Evolutionary conservation across 2,113 vertebrate genomes (phyloP).

Genomic region (Urocitellus parryii): DNA sequence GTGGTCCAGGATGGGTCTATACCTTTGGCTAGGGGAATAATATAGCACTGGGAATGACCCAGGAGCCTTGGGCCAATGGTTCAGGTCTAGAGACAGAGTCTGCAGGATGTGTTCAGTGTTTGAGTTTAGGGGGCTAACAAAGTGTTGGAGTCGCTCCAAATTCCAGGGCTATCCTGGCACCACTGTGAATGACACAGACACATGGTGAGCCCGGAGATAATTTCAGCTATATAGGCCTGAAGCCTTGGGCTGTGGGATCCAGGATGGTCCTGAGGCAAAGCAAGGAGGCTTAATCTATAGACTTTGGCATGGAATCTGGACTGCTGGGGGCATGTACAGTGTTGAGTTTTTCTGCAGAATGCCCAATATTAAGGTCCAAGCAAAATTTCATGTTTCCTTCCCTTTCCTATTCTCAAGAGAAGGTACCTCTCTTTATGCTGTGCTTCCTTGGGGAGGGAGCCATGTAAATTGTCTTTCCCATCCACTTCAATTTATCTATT

Average conservation of each 20-base stretch:
- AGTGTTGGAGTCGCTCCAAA: neutral
- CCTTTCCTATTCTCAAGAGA: neutral
- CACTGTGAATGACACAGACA: neutral
- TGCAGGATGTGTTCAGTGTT: neutral
- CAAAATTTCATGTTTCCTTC: neutral
- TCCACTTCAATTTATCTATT: neutral
- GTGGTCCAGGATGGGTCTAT: neutral
- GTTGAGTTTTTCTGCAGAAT: neutral
- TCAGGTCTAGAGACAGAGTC: neutral
- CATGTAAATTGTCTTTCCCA: neutral
- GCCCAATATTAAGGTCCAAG: neutral
- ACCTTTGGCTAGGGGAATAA: neutral
- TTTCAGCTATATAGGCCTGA: neutral
- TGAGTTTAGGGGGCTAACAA: neutral
- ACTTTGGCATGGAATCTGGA: neutral
- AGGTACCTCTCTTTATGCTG: neutral
- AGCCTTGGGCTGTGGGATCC: neutral
- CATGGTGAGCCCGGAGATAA: neutral
- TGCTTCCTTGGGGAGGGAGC: neutral
- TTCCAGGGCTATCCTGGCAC: neutral
- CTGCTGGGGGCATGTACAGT: neutral
- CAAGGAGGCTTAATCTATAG: neutral
- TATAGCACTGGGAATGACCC: neutral
- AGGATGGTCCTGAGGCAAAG: neutral
- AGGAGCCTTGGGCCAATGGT: neutral